Conservation (phyloP, 2,797 vertebrate genomes). For the Sebastiscus albofasciatus region DNA sequence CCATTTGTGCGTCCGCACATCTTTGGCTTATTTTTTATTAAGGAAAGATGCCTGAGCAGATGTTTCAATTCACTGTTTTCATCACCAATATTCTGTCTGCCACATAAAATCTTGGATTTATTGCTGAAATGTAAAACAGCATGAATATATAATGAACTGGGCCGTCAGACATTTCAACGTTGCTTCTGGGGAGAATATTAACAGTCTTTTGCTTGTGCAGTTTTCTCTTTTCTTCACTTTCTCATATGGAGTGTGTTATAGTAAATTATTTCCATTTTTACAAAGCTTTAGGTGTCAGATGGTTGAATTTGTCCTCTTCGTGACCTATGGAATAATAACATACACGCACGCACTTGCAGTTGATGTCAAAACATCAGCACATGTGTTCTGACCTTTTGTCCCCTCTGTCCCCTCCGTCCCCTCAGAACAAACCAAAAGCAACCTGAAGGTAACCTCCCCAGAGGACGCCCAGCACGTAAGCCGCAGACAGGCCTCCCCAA, state of each 20-base stretch:
- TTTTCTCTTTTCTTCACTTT: neutral
- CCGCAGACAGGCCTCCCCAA: constrained; percentile 87
- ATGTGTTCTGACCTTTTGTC: constrained; percentile 36
- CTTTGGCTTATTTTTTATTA: neutral
- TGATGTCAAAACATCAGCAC: constrained; percentile 43
- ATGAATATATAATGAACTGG: constrained; percentile 31
- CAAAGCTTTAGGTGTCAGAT: neutral
- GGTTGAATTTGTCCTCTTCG: constrained; percentile 21
- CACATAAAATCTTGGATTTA: constrained; percentile 36
- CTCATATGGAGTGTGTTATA: neutral
- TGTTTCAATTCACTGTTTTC: constrained; percentile 52
- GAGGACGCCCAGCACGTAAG: constrained; percentile 88
- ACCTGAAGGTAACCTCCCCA: constrained; percentile 88
- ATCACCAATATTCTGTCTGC: constrained; percentile 43
- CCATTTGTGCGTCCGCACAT: neutral
- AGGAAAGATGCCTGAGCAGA: constrained; percentile 39
- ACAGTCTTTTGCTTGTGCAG: neutral
- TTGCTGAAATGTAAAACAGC: constrained; percentile 40
- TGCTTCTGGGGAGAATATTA: constrained; percentile 9
- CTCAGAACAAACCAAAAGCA: constrained; percentile 88
- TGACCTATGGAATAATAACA: constrained; percentile 29
- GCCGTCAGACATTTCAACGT: neutral
- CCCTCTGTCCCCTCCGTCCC: constrained; percentile 27
- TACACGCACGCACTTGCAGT: constrained; percentile 2
- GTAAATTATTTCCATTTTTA: neutral